Conservation (phyloP, 2,113 vertebrate species). For the Prochilodus magdalenae region DNA sequence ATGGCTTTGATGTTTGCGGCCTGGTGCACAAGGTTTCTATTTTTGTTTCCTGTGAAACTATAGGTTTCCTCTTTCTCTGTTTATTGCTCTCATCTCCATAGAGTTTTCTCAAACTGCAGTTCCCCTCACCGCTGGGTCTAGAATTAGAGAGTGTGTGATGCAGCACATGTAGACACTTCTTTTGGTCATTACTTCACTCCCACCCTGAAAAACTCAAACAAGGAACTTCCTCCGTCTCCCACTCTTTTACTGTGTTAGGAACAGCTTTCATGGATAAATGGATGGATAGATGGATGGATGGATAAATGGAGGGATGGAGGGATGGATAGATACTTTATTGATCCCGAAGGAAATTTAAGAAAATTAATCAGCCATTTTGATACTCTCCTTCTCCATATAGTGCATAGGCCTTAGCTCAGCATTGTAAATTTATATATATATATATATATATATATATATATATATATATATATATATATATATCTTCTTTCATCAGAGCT, state of each 20-base stretch:
- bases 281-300: too few species aligned
- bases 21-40: constrained; percentile 41
- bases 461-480: too few species aligned
- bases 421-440: constrained; percentile 28
- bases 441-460: too few species aligned
- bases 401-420: constrained; percentile 39
- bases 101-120: not conserved
- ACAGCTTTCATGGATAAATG: too few species aligned
- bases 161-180: constrained; percentile 7
- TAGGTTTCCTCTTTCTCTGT: constrained; percentile 7
- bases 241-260: not conserved
- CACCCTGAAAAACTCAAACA: not conserved
- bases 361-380: too few species aligned
- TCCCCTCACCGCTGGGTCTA: not conserved
- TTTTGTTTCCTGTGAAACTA: constrained; percentile 12
- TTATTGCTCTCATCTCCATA: constrained; percentile 11
- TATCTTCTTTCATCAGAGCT: constrained; percentile 34
- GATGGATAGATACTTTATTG: too few species aligned
- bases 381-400: constrained; percentile 25
- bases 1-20: constrained; percentile 56
- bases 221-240: constrained; percentile 18
- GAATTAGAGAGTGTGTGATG: constrained; percentile 41
- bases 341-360: too few species aligned
- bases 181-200: constrained; percentile 30
- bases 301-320: too few species aligned